Base-by-base conservation (phyloP, 1,140 invertebrate species). In the Neuroterus valhalla region DNA sequence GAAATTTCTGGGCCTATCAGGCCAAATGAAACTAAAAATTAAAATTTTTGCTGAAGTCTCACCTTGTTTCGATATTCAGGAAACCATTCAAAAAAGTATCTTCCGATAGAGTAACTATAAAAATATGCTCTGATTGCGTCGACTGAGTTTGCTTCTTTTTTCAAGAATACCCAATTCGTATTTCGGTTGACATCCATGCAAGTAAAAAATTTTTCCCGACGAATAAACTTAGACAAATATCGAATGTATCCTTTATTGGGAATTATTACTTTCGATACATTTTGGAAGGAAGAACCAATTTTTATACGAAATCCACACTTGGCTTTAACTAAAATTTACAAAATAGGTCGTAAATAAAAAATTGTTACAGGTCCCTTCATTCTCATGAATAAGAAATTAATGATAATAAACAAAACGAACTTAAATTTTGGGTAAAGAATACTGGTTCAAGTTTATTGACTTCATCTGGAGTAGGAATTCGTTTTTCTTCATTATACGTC, bases 401-500 rank as follows among this genome's bases (percentile, higher is more conserved):
- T 8, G 10, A 38, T 38, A 38, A 38, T 84, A 83, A 4, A 86
- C 81, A 85, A 83, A 4, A 86, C 81, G 76, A 79, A 88, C 86
- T 88, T 43, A 90, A 86, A 5, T 88, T 90, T 75, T 86, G 79
- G 55, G 92, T 90, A 26, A 93, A 72, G 26, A 75, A 19, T 45
- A 93, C 85, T 11, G 92, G 90, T 86, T 95, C 94, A 75, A 87
- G 86, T 74, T 84, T 82, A 82, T 95, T 95, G 1, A 92, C 86
- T 74, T 84, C 78, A 43, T 83, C 66, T 0, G 93, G 91, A 26
- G 86, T 85, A 23, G 91, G 83, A 82, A 94, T 86, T 8, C 31
- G 31, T 38, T 38, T 38, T 38, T 83, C 82, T 43, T 88, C 87
- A 21, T 86, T 89, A 43, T 86, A 88, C 0, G 84, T 82, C 31